These are phyloP conservation scores for Stichodactyla mertensii DNA, from an alignment of 64 coral and sea anemone genomes.

Conservation along the genomic window DNA sequence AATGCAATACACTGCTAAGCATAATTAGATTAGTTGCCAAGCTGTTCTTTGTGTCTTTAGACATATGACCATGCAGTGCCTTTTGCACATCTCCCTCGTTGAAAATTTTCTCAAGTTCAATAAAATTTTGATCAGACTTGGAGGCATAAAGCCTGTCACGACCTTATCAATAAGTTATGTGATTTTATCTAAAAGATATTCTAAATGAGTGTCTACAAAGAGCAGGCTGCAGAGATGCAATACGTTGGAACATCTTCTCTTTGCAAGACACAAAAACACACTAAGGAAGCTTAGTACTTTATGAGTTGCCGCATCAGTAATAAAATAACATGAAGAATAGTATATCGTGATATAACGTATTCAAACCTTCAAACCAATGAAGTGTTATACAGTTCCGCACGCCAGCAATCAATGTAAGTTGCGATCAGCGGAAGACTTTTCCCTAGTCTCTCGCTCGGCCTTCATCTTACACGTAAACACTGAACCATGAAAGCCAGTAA, in stretches of 20 bases:
- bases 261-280: too few species aligned
- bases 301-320: too few species aligned
- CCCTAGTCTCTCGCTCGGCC: neutral
- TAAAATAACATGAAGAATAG: too few species aligned
- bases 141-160: neutral
- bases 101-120: neutral
- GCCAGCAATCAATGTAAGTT: neutral
- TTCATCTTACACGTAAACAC: too few species aligned
- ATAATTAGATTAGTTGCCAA: neutral
- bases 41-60: neutral
- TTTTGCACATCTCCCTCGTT: neutral
- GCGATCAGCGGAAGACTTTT: neutral
- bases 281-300: too few species aligned
- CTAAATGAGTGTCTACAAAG: neutral
- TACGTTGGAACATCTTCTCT: neutral
- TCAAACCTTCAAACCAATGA: too few species aligned
- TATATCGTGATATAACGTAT: too few species aligned
- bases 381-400: too few species aligned
- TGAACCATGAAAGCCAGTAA: conserved; percentile 63
- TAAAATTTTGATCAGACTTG: conserved; percentile 3
- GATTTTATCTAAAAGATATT: neutral
- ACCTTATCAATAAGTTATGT: neutral
- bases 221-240: neutral
- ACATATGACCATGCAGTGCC: conserved; percentile 4
- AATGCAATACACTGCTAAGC: neutral